phyloP scores from a whole-genome alignment of 1,140 invertebrate genomes.

The Glossosoma conforme region DNA sequence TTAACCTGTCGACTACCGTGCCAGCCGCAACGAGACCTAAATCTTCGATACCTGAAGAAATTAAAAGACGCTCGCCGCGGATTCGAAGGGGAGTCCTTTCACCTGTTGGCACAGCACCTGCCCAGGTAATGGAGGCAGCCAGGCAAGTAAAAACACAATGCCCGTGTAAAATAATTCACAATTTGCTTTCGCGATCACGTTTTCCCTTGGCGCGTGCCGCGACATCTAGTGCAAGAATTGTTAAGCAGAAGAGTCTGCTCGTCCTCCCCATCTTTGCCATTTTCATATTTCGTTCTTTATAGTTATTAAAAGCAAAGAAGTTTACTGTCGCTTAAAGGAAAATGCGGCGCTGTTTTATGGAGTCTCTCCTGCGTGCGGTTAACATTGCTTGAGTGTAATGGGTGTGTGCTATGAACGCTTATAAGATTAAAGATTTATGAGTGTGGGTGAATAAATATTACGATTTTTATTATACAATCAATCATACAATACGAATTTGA shows the following conservation, averaged over 20 bases:
- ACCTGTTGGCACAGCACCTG: constrained; percentile 15
- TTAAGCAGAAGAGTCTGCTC: neutral
- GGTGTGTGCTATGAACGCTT: too few relatives aligned
- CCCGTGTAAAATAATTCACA: constrained; percentile 14
- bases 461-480: too few relatives aligned
- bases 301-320: constrained; percentile 23
- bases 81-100: constrained; percentile 8
- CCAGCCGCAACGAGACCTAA: neutral
- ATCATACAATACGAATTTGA: too few relatives aligned
- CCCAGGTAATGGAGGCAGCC: constrained; percentile 10
- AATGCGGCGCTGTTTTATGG: too few relatives aligned
- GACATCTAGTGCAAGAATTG: constrained; percentile 8
- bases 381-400: too few relatives aligned
- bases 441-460: too few relatives aligned
- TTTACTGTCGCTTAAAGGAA: constrained; percentile 7
- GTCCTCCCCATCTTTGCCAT: neutral
- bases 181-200: constrained; percentile 22
- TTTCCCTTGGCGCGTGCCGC: constrained; percentile 6
- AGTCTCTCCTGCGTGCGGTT: too few relatives aligned
- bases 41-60: constrained; percentile 13
- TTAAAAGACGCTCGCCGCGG: too few relatives aligned
- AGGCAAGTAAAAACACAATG: constrained; percentile 14
- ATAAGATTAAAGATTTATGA: too few relatives aligned
- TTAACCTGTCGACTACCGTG: neutral
- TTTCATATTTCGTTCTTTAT: constrained; percentile 7